Evolutionary conservation across 2,797 vertebrate genomes (phyloP), one percentile per base, ranked within the genome.

Genomic region (Neosilurus mollespiculum): DNA sequence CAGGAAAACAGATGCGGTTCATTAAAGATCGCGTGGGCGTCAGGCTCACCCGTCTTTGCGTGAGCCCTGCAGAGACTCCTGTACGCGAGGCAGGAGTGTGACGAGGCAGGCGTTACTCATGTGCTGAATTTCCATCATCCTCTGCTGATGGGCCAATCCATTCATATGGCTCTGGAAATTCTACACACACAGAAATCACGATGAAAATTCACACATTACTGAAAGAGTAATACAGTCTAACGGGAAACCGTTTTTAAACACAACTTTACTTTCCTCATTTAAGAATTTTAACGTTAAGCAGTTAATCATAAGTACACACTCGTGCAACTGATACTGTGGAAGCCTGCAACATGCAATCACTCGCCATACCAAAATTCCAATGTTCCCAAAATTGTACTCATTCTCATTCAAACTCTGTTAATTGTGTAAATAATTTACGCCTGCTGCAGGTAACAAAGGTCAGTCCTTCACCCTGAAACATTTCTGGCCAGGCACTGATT

Each of bases 121-220:
- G 91, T 96, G 96, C 86, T 98, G 97, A 88, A 99, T 96, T 88
- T 98, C 97, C 92, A 95, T 95, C 86, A 99, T 97, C 86, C 95
- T 95, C 91, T 98, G 96, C 92, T 98, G 97, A 91, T 99, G 98
- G 80, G 95, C 94, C 88, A 95, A 85, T 43, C 96, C 97, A 56
- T 94, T 94, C 96, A 99, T 95, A 87, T 99, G 98, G 90, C 95
- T 93, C 86, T 97, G 96, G 90, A 99, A 99, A 89, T 96, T 97
- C 98, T 99, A 76, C 9, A 49, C 26, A 67, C 18, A 78, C 37
- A 80, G 11, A 4, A 58, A 26, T n/a, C 15, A 76, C 6, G 20
- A 69, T 18, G 9, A 12, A 53, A 26, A 22, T 30, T 30, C 30
- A 30, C 30, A 30, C 30, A 30, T 30, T 30, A 30, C 30, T 30